Conservation (phyloP, 2,797 vertebrate genomes). For the Anguilla anguilla region DNA sequence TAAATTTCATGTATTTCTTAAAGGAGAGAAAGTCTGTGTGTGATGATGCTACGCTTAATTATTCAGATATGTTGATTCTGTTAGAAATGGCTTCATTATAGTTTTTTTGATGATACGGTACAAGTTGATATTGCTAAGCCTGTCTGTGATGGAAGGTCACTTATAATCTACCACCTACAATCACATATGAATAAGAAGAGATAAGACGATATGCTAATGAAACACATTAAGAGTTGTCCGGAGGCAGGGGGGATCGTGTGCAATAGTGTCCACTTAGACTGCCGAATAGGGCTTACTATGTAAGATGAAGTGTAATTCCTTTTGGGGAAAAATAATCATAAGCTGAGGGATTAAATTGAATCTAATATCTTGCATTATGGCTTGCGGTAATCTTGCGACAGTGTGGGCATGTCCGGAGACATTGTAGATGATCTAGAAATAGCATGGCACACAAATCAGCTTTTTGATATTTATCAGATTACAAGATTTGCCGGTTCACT, state of each 20-base stretch:
- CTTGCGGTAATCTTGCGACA: conserved; percentile 77
- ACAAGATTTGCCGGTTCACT: conserved; percentile 76
- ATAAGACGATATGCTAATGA: conserved; percentile 44
- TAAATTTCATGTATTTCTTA: background rate
- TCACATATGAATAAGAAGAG: conserved; percentile 24
- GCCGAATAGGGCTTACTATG: conserved; percentile 74
- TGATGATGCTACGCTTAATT: background rate
- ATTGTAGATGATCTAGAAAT: conserved; percentile 81
- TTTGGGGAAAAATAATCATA: conserved; percentile 77
- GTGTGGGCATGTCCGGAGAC: conserved; percentile 72
- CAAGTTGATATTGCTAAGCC: background rate
- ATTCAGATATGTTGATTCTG: background rate
- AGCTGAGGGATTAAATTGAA: conserved; percentile 84
- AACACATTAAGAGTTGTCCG: conserved; percentile 56
- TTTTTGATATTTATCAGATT: conserved; percentile 85
- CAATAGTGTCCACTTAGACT: conserved; percentile 64
- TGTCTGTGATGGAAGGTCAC: background rate
- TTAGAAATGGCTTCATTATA: background rate
- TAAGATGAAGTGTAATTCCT: conserved; percentile 85
- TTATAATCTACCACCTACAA: conserved; percentile 15
- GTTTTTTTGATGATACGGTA: background rate
- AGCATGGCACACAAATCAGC: conserved; percentile 83
- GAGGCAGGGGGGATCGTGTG: conserved; percentile 60
- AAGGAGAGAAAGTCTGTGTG: background rate
- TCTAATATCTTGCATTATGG: conserved; percentile 87